A percentile compares a stretch with the other conserved stretches of the same genome.
Evolutionary conservation across 2,113 vertebrate genomes (phyloP).

Genomic region (Rhinoderma darwinii): DNA sequence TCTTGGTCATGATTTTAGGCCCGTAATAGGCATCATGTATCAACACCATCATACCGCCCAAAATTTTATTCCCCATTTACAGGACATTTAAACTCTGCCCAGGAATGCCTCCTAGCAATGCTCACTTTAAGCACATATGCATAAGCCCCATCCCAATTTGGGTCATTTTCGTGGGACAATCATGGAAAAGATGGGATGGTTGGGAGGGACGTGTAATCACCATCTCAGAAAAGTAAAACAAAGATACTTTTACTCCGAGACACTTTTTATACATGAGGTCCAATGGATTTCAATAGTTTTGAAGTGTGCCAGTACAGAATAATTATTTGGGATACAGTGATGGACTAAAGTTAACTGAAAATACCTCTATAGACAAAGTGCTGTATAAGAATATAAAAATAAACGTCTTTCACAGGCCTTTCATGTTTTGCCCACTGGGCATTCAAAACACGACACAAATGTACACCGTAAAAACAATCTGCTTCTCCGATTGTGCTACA

Average conservation of each 20-base stretch:
- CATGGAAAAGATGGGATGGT: no score
- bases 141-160: no score
- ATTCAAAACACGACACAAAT: background rate
- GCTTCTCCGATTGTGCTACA: background rate
- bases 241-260: no score
- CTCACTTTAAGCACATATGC: background rate
- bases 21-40: no score
- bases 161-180: no score
- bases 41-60: no score
- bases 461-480: background rate
- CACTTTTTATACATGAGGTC: background rate
- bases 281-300: background rate
- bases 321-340: background rate
- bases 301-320: background rate
- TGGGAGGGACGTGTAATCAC: no score
- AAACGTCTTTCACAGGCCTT: background rate
- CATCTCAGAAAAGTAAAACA: no score
- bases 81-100: no score
- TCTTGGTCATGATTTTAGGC: no score
- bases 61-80: no score
- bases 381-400: background rate
- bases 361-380: background rate
- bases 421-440: constrained; percentile 19
- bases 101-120: no score
- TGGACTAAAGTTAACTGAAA: background rate